Percentiles rank a stretch among this genome's conserved stretches.
Evolutionary conservation across 2,113 vertebrate genomes (phyloP).

Genomic region (Odobenus rosmarus): DNA sequence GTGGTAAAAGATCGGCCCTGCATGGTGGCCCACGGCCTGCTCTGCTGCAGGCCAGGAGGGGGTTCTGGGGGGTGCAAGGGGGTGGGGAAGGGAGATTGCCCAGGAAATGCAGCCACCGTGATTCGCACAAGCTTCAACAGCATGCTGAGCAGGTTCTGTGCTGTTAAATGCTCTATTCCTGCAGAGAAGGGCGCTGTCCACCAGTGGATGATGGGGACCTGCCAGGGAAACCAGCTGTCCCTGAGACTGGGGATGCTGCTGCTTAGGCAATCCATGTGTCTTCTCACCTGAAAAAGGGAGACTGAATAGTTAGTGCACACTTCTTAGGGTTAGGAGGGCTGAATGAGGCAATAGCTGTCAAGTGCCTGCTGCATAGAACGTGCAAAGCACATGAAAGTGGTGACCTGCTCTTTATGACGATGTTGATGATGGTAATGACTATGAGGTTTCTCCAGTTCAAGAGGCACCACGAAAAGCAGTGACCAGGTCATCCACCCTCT

Average conservation of each 20-base stretch:
- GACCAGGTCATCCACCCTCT: too few species aligned
- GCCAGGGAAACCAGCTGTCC: fast-evolving
- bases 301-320: fast-evolving
- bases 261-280: fast-evolving
- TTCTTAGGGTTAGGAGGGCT: fast-evolving
- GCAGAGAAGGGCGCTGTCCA: fast-evolving
- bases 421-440: fast-evolving
- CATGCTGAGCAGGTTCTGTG: too few species aligned
- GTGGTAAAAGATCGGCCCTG: too few species aligned
- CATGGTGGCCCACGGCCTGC: too few species aligned
- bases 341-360: background rate
- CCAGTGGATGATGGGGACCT: too few species aligned
- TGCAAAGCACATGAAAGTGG: fast-evolving
- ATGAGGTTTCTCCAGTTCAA: background rate
- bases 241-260: fast-evolving
- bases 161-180: background rate
- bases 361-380: background rate
- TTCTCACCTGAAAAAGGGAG: background rate
- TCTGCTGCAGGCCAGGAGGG: background rate
- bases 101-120: background rate
- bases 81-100: too few species aligned
- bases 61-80: too few species aligned
- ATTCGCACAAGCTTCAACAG: background rate
- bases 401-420: background rate
- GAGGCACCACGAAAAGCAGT: background rate